Base-by-base conservation (phyloP, 35 echinoderm and acorn worm genomes). In the Amphiura filiformis region DNA sequence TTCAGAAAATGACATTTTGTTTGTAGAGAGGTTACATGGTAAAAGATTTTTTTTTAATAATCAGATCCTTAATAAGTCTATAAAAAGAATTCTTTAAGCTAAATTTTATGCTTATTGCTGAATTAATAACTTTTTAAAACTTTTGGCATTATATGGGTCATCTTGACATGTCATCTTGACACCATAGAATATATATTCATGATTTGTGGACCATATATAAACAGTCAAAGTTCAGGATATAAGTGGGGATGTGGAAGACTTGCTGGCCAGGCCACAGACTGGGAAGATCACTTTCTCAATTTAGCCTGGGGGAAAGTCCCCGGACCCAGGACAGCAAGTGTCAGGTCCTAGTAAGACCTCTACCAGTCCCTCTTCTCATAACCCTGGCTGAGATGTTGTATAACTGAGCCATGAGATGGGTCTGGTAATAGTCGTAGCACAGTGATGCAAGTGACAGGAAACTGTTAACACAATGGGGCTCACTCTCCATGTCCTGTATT, bases 321-420 rank as follows among this genome's bases (percentile, higher is more conserved):
- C 28, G 61, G 28, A 70, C 61, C 61, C 61, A 70, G 61, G 61
- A 70, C 61, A 70, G 61, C 15, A 70, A 70, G 61, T 70, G 61
- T 70, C 61, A 70, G 61, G 61, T 70, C 61, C 26, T 70, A 70
- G 26, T 70, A 70, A 13, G 61, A 70, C 26, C 61, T 70, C 9
- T 70, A 15, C 9, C 61, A 11, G 26, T 2, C 2, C 61, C 61
- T 70, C 3, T 4, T n/a, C 26, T 70, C 61, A 13, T 4, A 26
- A 2, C 7, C 15, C 1, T 15, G 61, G 61, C 61, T 11, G 61
- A 70, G 61, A 70, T n/a, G 9, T n/a, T 70, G 61, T 70, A 70
- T 15, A 23, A 70, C 61, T 15, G 61, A 70, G 61, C 61, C 61
- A 18, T 70, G 61, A 70, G 41, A 47, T 47, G 41, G 41, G 41